Base-by-base conservation (phyloP, 2,113 vertebrate genomes). In the Tichodroma muraria region DNA sequence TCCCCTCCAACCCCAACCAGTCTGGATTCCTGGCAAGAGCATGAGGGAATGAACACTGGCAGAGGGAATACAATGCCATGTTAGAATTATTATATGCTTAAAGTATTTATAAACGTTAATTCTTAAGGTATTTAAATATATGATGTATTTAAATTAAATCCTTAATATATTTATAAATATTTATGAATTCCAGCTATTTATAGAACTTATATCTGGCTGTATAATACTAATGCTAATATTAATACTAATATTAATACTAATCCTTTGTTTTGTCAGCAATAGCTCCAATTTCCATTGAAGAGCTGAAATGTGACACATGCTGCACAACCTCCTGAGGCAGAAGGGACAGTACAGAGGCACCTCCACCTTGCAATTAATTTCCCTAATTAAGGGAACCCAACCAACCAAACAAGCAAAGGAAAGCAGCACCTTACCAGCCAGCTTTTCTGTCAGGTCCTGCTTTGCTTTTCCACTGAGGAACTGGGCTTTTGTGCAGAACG, bases 401-500 rank as follows among this genome's bases (percentile, higher is more conserved):
- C 10, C 77, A 70, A 81, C 6, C 81, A 61, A 87, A 9, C n/a
- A 37, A 4, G 8, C 7, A 53, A 64, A 90, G 65, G 13, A 61
- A 70, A 78, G 20, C 61, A 56, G 4, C 37, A 6, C n/a, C 89
- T 94, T 98, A 99, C 99, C 99, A 97, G 99, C 98, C 84, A 99
- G 98, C 77, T 98, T 99, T 94, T 99, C 98, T 5, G 99, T 98
- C 80, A 99, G 98, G 81, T 99, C 98, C 81, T 99, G 98, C 94
- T 99, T 99, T 47, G 99, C 99, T 97, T 98, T 99, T 63, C 99
- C 99, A 53, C 97, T 98, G 96, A 99, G 97, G 97, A 99, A 99
- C 90, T 98, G 99, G 80, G 98, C 99, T 97, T 99, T 99, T 86
- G 98, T 98, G 97, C 99, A 99, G 96, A 99, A 98, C 3, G 98